phyloP scores from a whole-genome alignment of 2,797 vertebrate species.

The Peromyscus attwateri region DNA sequence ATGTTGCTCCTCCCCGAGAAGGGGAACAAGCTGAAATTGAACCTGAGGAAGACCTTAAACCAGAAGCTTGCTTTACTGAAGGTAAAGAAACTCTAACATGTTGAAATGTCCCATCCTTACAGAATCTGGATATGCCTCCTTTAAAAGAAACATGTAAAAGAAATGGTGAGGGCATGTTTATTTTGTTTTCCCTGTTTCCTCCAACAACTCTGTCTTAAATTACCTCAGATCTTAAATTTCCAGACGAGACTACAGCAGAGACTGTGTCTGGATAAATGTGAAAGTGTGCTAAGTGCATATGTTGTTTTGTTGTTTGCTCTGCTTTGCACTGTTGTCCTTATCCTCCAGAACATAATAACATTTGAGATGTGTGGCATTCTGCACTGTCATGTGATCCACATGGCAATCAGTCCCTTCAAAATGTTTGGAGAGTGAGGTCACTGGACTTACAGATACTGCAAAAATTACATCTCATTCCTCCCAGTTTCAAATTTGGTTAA shows the following conservation, averaged over 20 bases:
- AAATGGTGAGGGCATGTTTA: neutral
- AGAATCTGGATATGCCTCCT: neutral
- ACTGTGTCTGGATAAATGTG: conserved; percentile 3
- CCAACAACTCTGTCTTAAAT: neutral
- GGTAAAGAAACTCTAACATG: conserved; percentile 87
- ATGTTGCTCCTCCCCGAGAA: conserved; percentile 90
- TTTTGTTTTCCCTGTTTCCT: conserved; percentile 42
- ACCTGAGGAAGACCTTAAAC: conserved; percentile 93
- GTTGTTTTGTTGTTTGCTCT: neutral
- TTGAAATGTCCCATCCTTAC: neutral
- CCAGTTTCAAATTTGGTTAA: conserved; percentile 30
- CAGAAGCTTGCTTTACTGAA: conserved; percentile 95
- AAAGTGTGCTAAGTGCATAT: neutral
- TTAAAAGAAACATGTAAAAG: neutral
- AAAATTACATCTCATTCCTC: neutral
- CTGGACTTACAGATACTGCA: conserved; percentile 45
- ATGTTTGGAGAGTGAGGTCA: neutral
- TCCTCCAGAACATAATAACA: neutral
- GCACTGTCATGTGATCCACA: neutral
- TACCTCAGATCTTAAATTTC: conserved; percentile 8
- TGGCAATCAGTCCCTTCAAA: conserved; percentile 18
- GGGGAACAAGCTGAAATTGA: conserved; percentile 92
- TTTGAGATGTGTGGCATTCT: conserved; percentile 10
- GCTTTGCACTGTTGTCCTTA: neutral
- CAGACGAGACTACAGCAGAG: neutral